Evolutionary conservation across 2,888 invertebrate species (phyloP), one percentile per base, ranked within the genome.

Genomic region (Ectemnius continuus): DNA sequence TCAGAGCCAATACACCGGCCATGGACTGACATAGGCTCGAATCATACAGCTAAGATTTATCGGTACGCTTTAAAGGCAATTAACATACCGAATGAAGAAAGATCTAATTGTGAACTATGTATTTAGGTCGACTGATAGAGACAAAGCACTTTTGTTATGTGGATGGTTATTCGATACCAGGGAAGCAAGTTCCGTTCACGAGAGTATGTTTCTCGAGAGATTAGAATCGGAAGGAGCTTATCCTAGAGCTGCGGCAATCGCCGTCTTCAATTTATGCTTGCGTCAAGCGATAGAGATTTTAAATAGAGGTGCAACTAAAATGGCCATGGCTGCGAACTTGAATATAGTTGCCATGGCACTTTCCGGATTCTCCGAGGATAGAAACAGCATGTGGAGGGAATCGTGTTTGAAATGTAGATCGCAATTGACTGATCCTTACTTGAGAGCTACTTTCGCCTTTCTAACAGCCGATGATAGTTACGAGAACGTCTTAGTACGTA

Each of bases 381-480:
- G 95, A 62, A 94, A 94, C 81, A 95, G 95, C 23, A 92, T 96
- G 87, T 98, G 95, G 97, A 93, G 94, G 71, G 95, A 94, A 91
- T 94, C 95, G 70, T 96, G 96, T 83, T 91, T 94, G 0, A 92
- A 91, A 57, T 95, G 97, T n/a, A 94, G 94, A 83, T 92, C 93
- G 20, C 95, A 96, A 88, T 93, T 98, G 65, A 93, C 94, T n/a
- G 96, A 98, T 93, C 96, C 98, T 0, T 97, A 98, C 92, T 93
- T 99, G 76, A 94, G 97, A 86, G 97, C 97, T 5, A 95, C 97
- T 90, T 98, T 98, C 92, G 95, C 95, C 61, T 98, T 98, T 92
- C 93, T 98, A 75, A 96, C 97, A 0, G 94, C 96, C 46, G 95
- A 97, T 65, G 95, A 94, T 81, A 94, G 93, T 84, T 97, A 95